phyloP scores from a whole-genome alignment of 2,888 invertebrate species.

The Nemoura dubitans region DNA sequence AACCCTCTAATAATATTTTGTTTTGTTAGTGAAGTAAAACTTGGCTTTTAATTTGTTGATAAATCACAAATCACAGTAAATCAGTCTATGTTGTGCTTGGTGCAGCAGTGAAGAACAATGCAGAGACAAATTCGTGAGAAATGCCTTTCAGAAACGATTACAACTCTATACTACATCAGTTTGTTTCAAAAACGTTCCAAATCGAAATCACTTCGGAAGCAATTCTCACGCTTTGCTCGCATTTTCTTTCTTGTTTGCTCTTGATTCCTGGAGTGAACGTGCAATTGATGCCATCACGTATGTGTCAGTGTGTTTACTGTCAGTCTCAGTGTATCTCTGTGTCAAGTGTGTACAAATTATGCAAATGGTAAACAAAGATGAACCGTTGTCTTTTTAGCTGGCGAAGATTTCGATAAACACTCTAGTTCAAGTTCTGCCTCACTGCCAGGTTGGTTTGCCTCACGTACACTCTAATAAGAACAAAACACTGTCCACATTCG shows the following conservation, averaged over 20 bases:
- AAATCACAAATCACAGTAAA: not conserved
- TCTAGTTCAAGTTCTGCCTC: conserved; percentile 75
- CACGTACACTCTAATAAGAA: conserved; percentile 24
- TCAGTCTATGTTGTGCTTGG: not conserved
- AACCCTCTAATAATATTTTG: not conserved
- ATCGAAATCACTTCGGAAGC: too few relatives aligned
- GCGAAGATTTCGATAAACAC: conserved; percentile 75
- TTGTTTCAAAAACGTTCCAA: too few relatives aligned
- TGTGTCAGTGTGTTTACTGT: not conserved
- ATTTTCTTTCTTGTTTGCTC: not conserved
- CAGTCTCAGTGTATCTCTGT: not conserved
- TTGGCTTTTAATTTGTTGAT: not conserved
- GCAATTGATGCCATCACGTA: not conserved
- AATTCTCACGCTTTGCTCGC: not conserved
- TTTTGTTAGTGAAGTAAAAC: not conserved
- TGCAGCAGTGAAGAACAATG: not conserved
- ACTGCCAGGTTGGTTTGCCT: conserved; percentile 69
- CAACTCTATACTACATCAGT: too few relatives aligned
- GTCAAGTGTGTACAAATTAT: not conserved
- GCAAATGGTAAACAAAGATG: not conserved
- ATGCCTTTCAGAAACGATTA: too few relatives aligned
- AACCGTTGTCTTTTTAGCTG: conserved; percentile 40
- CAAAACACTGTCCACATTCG: conserved; percentile 12
- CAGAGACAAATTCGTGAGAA: not conserved
- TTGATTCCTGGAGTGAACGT: not conserved